Base-by-base conservation (phyloP, 2,797 vertebrate species). In the Micropoecilia bifurca region DNA sequence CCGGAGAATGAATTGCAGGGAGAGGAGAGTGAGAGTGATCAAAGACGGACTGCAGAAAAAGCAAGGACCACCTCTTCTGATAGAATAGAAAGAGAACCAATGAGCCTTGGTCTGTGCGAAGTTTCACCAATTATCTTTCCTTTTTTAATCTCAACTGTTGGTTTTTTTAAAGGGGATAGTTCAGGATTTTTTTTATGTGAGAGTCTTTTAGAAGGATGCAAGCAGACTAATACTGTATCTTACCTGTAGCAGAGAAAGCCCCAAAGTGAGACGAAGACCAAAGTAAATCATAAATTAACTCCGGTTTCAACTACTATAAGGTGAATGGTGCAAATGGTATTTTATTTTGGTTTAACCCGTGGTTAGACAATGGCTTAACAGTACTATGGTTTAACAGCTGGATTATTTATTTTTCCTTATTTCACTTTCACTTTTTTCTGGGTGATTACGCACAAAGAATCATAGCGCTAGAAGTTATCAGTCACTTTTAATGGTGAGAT, bases 1-100 rank as follows among this genome's bases (percentile, higher is more conserved):
- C 85, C 76, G 83, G 85, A 86, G 85, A 91, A 93, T 94, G 93
- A 95, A 95, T 92, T 84, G 71, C 77, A 80, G 78, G 78, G 83
- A 79, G 85, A 92, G 86, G 87, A 91, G 89, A 76, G 88, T 80
- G 80, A 87, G 46, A 71, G 45, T 82, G 93, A 94, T 94, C 92
- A 93, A 94, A 95, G 93, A 90, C 80, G 14, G 83, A 39, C 85
- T 18, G 57, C 83, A 89, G 83, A 89, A 90, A 92, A 90, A 89
- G 87, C 73, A 83, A 80, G 85, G 88, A 87, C 91, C 91, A 89
- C 92, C 93, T 85, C 86, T 86, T 86, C 86, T 83, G 82, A 85
- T 80, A 78, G 81, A 89, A 80, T 82, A 86, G 87, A 91, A 89
- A 91, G 85, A 87, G 85, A 90, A 93, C 71, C 83, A 63, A 92